Evolutionary conservation across 2,797 vertebrate species (phyloP).

Genomic region (Sylvilagus floridanus): DNA sequence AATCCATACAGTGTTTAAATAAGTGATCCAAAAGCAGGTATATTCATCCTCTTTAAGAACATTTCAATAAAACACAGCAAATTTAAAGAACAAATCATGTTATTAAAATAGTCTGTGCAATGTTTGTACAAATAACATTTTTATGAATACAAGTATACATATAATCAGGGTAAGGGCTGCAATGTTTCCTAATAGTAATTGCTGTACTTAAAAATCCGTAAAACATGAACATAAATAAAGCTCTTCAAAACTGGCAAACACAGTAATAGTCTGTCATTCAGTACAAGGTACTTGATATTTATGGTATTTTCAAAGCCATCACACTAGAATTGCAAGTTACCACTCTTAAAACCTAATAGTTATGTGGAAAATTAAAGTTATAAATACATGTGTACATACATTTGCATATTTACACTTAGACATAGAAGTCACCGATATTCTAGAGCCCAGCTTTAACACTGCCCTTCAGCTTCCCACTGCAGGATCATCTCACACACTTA

Average conservation of each 20-base stretch:
- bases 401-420: conserved; percentile 83
- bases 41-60: conserved; percentile 82
- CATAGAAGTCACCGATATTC: conserved; percentile 74
- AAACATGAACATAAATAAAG: conserved; percentile 97
- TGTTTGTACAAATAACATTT: conserved; percentile 90
- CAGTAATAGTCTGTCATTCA: conserved; percentile 91
- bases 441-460: conserved; percentile 73
- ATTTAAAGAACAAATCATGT: conserved; percentile 86
- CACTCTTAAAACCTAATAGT: conserved; percentile 85
- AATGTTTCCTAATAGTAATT: conserved; percentile 87
- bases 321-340: conserved; percentile 84
- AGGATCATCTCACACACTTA: not conserved
- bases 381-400: conserved; percentile 82
- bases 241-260: conserved; percentile 95
- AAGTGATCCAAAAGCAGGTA: conserved; percentile 84
- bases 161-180: conserved; percentile 90
- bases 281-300: conserved; percentile 84
- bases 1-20: conserved; percentile 87
- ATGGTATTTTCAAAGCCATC: conserved; percentile 86
- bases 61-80: conserved; percentile 86
- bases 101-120: conserved; percentile 90
- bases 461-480: conserved; percentile 14
- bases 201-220: conserved; percentile 90
- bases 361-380: conserved; percentile 83
- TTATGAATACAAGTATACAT: conserved; percentile 92